Conservation (phyloP, 2,888 invertebrate genomes). For the Pollenia griseotomentosa region DNA sequence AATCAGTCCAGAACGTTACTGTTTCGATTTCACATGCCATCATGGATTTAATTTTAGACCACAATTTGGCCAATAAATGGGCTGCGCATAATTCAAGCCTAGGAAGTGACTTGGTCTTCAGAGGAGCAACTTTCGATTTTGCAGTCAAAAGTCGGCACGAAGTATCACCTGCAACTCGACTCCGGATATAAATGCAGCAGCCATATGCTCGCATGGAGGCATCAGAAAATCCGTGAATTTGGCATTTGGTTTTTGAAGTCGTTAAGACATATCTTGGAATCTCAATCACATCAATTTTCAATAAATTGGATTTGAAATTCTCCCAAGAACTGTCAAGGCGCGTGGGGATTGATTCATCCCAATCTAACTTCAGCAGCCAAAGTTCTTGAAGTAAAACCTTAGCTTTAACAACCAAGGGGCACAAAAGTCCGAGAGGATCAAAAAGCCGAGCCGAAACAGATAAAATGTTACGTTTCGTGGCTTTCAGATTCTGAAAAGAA, state of each 20-base stretch:
- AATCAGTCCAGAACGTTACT: conserved; percentile 9
- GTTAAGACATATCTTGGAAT: conserved; percentile 41
- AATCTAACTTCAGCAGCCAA: not conserved
- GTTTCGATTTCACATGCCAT: not conserved
- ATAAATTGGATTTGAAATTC: conserved; percentile 10
- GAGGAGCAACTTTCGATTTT: conserved; percentile 4
- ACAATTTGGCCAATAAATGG: not conserved
- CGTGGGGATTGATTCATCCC: conserved; percentile 9
- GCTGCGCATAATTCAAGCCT: conserved; percentile 23
- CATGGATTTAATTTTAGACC: not conserved
- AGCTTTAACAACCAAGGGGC: not conserved
- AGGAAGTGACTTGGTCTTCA: conserved; percentile 26
- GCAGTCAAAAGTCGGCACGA: not conserved
- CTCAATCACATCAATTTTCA: conserved; percentile 14
- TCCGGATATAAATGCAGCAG: conserved; percentile 29
- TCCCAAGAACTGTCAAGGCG: not conserved
- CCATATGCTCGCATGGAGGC: not conserved
- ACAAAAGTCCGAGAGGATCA: not conserved
- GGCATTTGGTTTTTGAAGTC: conserved; percentile 2
- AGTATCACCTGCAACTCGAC: not conserved
- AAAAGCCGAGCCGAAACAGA: not conserved
- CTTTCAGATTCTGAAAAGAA: not conserved
- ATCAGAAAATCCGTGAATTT: not conserved
- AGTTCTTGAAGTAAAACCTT: not conserved
- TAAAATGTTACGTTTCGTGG: conserved; percentile 3